phyloP scores from a whole-genome alignment of 2,888 invertebrate genomes.

The Schrankia costaestrigalis region DNA sequence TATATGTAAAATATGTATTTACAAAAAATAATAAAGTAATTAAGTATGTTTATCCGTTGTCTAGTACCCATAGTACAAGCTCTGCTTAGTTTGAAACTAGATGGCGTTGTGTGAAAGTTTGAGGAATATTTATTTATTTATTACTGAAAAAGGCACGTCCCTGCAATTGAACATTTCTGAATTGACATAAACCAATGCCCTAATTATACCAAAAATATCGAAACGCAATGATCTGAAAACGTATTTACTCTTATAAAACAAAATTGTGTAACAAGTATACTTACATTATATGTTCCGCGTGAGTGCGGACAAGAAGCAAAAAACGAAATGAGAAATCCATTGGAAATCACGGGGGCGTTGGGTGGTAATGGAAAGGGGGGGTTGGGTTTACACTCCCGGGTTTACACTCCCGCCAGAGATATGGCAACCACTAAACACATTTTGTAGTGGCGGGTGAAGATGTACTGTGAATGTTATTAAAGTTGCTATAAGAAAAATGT shows the following conservation, averaged over 20 bases:
- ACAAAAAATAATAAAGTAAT: too few species aligned
- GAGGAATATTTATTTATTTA: too few species aligned
- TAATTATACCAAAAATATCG: too few species aligned
- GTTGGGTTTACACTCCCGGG: too few species aligned
- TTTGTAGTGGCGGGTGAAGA: constrained; percentile 27
- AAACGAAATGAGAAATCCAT: constrained; percentile 49
- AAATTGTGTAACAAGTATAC: constrained; percentile 38
- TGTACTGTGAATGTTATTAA: constrained; percentile 18
- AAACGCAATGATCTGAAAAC: constrained; percentile 23
- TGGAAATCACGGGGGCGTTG: constrained; percentile 48
- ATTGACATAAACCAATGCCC: too few species aligned
- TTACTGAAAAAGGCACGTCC: too few species aligned
- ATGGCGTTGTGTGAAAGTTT: too few species aligned
- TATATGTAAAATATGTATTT: too few species aligned
- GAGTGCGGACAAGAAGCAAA: constrained; percentile 55
- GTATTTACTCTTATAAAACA: constrained; percentile 45
- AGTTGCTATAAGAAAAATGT: constrained; percentile 6
- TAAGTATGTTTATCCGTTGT: too few species aligned
- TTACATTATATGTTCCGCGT: constrained; percentile 52
- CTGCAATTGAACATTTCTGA: too few species aligned
- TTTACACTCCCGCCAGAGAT: constrained; percentile 52
- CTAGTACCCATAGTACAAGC: too few species aligned
- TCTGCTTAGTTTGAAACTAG: too few species aligned
- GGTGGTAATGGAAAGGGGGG: constrained; percentile 10
- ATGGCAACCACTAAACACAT: constrained; percentile 42